These are phyloP conservation scores for Drosophila cyrtoloma DNA, from an alignment of 2,888 invertebrate species.

Conservation along the genomic window DNA sequence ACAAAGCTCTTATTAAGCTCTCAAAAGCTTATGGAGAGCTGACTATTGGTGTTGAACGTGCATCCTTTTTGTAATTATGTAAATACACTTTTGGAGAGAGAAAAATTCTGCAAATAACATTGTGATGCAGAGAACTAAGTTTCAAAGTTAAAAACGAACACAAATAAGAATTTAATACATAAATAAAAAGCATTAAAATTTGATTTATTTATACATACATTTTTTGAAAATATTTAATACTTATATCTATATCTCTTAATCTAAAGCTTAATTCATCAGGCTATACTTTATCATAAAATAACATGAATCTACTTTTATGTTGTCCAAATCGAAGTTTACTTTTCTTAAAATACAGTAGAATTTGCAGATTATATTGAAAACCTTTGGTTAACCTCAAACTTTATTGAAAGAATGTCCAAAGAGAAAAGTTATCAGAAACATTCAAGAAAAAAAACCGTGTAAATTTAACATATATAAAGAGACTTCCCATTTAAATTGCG, in stretches of 20 bases:
- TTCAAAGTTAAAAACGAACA: neutral
- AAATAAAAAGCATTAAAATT: neutral
- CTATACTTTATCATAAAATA: neutral
- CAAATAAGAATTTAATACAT: neutral
- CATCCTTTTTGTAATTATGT: neutral
- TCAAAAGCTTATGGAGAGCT: neutral
- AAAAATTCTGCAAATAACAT: neutral
- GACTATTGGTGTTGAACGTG: neutral
- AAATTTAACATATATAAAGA: neutral
- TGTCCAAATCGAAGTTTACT: neutral
- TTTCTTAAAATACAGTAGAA: neutral
- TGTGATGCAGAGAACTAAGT: neutral
- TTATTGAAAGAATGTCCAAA: neutral
- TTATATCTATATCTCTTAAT: neutral
- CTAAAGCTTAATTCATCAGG: neutral
- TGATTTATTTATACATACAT: too few species aligned
- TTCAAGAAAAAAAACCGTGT: neutral
- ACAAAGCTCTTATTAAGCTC: constrained; percentile 13
- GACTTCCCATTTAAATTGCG: neutral
- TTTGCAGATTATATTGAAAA: neutral
- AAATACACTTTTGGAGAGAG: neutral
- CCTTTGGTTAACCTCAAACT: neutral
- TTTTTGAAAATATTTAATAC: neutral
- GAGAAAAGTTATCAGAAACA: neutral
- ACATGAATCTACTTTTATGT: neutral